These are phyloP conservation scores for Grammomys dolichurus DNA, from an alignment of 2,113 vertebrate genomes.

Conservation along the genomic window DNA sequence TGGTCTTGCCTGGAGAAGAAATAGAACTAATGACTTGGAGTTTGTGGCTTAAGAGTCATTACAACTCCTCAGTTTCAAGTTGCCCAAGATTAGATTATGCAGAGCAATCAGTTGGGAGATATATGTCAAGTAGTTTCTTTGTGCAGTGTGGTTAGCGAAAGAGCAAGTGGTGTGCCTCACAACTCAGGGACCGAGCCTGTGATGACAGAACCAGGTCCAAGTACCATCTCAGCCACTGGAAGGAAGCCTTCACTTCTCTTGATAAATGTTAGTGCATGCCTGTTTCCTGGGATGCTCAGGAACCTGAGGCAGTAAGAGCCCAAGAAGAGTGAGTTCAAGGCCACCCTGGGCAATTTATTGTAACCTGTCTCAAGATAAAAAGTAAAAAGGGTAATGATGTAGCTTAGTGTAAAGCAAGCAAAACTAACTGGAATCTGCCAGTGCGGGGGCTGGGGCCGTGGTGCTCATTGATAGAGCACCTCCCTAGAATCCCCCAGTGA, in stretches of 20 bases:
- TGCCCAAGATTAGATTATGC: neutral
- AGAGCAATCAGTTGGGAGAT: neutral
- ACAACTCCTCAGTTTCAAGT: neutral
- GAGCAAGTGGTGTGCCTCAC: accelerated
- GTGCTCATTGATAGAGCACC: too few species aligned
- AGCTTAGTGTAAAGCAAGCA: neutral
- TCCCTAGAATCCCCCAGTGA: neutral
- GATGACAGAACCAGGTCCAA: neutral
- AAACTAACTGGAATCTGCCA: too few species aligned
- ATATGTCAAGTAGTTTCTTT: neutral
- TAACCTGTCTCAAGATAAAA: neutral
- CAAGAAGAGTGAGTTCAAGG: neutral
- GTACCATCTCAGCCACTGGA: neutral
- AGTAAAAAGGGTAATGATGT: neutral
- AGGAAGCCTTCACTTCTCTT: neutral
- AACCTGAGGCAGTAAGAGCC: neutral
- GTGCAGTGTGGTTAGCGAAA: neutral
- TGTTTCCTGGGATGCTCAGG: neutral
- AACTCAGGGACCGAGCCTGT: neutral
- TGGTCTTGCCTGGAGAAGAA: neutral
- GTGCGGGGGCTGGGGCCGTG: too few species aligned
- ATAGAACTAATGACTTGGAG: neutral
- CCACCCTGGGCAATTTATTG: neutral
- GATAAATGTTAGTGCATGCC: neutral
- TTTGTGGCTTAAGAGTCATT: neutral